phyloP scores from a whole-genome alignment of 2,888 invertebrate genomes.

The Troglohyphantes excavatus region DNA sequence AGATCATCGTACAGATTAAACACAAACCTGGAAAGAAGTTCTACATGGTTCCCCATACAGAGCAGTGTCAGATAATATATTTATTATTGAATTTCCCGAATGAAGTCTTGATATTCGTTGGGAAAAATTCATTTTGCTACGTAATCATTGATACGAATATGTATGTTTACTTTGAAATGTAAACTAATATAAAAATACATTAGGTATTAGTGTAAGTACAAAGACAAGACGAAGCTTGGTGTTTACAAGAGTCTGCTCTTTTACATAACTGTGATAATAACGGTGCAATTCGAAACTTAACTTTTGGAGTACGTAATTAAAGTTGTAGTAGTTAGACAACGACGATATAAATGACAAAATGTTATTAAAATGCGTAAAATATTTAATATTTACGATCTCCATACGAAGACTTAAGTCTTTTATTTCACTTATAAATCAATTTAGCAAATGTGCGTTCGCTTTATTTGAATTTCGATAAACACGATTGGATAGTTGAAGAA shows the following conservation, averaged over 20 bases:
- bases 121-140: slow-evolving; percentile 40
- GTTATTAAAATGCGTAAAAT: too few relatives aligned
- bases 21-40: slow-evolving; percentile 38
- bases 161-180: not conserved
- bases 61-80: slow-evolving; percentile 9
- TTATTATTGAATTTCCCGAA: slow-evolving; percentile 29
- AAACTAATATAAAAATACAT: not conserved
- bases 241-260: not conserved
- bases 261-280: slow-evolving; percentile 6
- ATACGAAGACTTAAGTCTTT: too few relatives aligned
- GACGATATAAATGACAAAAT: too few relatives aligned
- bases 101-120: slow-evolving; percentile 24
- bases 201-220: not conserved
- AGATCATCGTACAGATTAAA: not conserved
- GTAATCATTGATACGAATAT: not conserved
- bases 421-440: too few relatives aligned
- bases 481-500: too few relatives aligned
- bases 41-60: slow-evolving; percentile 43
- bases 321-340: too few relatives aligned
- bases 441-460: too few relatives aligned
- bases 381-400: too few relatives aligned
- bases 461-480: too few relatives aligned
- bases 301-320: not conserved
- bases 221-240: not conserved
- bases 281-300: slow-evolving; percentile 21